phyloP scores from a whole-genome alignment of 2,797 vertebrate genomes.

The Buceros bicornis region DNA sequence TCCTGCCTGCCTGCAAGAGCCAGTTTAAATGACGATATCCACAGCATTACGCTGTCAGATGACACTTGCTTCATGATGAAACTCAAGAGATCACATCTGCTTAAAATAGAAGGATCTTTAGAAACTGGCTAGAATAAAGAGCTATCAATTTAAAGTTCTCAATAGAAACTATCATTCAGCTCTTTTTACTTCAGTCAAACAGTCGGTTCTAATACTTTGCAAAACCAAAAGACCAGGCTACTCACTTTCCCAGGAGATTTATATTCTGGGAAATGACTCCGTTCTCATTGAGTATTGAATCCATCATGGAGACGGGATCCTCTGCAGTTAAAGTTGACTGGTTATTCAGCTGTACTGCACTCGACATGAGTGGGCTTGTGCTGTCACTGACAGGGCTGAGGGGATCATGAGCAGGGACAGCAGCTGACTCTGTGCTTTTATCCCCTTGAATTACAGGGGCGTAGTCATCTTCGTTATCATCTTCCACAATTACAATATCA shows the following conservation, averaged over 20 bases:
- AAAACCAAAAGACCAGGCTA: background rate
- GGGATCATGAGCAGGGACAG: slow-evolving; percentile 59
- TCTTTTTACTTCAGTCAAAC: background rate
- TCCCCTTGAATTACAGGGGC: slow-evolving; percentile 80
- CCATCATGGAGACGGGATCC: slow-evolving; percentile 96
- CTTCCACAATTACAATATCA: slow-evolving; percentile 86
- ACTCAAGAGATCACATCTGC: background rate
- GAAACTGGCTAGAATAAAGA: background rate
- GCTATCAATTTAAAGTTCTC: background rate
- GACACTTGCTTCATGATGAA: background rate
- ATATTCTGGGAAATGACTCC: slow-evolving; percentile 93
- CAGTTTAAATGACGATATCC: background rate
- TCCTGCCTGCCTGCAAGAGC: background rate
- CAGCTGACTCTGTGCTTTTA: slow-evolving; percentile 52
- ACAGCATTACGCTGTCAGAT: background rate
- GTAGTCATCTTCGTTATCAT: slow-evolving; percentile 84
- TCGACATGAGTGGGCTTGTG: slow-evolving; percentile 76
- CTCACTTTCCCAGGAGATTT: slow-evolving; percentile 96
- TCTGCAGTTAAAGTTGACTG: slow-evolving; percentile 85
- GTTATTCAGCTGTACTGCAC: slow-evolving; percentile 88
- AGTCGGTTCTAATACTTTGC: background rate
- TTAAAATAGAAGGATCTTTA: background rate
- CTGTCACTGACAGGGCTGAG: slow-evolving; percentile 60
- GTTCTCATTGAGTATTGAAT: slow-evolving; percentile 94
- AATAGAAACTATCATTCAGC: background rate